Conservation (phyloP, 35 echinoderm and acorn worm genomes). For the Amphiura filiformis region DNA sequence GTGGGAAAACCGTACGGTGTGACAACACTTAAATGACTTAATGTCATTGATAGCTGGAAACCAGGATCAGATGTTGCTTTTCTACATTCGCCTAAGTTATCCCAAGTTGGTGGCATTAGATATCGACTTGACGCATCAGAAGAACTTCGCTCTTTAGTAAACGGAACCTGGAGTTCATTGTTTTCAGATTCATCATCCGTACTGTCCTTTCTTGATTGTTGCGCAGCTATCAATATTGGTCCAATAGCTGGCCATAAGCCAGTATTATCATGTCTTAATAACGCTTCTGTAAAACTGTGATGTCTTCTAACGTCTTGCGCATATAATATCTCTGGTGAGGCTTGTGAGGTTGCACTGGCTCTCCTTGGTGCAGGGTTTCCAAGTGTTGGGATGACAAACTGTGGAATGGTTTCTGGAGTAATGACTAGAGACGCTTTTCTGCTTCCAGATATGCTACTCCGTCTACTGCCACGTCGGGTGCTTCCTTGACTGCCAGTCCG, state of each 20-base stretch:
- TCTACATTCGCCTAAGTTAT: neutral
- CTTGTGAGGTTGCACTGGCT: neutral
- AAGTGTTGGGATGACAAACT: slow-evolving; percentile 18
- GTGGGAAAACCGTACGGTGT: slow-evolving; percentile 55
- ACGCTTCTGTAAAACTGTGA: neutral
- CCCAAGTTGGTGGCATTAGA: neutral
- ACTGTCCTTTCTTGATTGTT: neutral
- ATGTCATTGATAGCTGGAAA: slow-evolving; percentile 33
- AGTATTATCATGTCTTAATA: neutral
- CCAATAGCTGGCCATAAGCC: neutral
- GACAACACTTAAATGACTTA: slow-evolving; percentile 23
- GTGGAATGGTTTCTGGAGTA: slow-evolving; percentile 28
- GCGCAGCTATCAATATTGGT: neutral
- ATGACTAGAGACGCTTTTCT: neutral
- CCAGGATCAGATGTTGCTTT: slow-evolving; percentile 31
- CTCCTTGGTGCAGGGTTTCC: neutral
- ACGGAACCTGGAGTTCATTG: neutral
- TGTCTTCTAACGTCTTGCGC: too few species aligned
- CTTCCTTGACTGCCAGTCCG: neutral
- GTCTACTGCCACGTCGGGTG: neutral
- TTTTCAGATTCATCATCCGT: neutral
- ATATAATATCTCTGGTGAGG: neutral
- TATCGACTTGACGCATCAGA: neutral
- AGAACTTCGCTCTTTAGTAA: neutral
- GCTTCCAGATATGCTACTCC: neutral